Evolutionary conservation across 2,888 invertebrate genomes (phyloP).

Genomic region (Catotricha subobsoleta): DNA sequence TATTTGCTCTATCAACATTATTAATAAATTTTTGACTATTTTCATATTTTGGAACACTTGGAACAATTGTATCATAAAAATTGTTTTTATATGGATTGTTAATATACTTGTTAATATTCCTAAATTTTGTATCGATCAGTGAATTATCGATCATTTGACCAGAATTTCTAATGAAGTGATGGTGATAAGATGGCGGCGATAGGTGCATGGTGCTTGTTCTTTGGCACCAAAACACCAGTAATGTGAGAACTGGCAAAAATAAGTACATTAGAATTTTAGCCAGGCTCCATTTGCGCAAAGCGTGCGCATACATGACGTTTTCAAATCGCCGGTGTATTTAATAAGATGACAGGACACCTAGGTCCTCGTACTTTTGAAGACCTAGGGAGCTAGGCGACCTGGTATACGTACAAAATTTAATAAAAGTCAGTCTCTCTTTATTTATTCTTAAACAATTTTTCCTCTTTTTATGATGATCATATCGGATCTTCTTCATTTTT

Average conservation of each 20-base stretch:
- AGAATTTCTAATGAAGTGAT: background rate
- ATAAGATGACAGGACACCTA: background rate
- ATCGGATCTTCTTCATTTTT: background rate
- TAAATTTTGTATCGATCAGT: slow-evolving; percentile 7
- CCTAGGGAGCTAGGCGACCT: background rate
- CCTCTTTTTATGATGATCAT: background rate
- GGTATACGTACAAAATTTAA: background rate
- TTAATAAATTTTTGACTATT: slow-evolving; percentile 24
- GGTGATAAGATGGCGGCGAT: slow-evolving; percentile 9
- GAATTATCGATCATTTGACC: slow-evolving; percentile 7
- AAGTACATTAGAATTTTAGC: slow-evolving; percentile 30
- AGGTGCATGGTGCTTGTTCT: slow-evolving; percentile 19
- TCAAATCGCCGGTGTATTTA: slow-evolving; percentile 9
- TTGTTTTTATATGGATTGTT: background rate
- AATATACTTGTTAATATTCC: background rate
- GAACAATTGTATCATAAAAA: slow-evolving; percentile 15
- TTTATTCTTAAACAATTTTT: background rate
- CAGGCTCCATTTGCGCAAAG: slow-evolving; percentile 33
- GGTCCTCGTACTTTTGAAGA: background rate
- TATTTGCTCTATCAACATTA: slow-evolving; percentile 11
- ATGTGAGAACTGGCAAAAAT: slow-evolving; percentile 26
- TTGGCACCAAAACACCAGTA: slow-evolving; percentile 25
- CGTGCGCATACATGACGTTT: slow-evolving; percentile 34
- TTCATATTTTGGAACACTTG: slow-evolving; percentile 25
- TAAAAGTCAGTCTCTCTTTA: no score